Conservation (phyloP, 2,113 vertebrate species). For the Rhabdomys dilectus region DNA sequence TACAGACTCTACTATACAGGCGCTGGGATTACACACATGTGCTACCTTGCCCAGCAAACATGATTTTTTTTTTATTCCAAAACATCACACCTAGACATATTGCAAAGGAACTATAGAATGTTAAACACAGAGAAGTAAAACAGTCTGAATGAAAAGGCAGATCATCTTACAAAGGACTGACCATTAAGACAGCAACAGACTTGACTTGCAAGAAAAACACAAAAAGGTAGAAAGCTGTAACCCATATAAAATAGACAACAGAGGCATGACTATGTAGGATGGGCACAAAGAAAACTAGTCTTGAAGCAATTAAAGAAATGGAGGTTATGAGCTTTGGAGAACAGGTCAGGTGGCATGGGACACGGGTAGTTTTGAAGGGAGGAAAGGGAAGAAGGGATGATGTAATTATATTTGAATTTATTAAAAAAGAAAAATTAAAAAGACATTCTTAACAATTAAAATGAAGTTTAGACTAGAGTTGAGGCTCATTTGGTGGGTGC, state of each 20-base stretch:
- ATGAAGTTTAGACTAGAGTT: neutral
- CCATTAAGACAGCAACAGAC: neutral
- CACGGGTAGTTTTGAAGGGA: neutral
- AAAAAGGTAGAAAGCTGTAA: constrained; percentile 12
- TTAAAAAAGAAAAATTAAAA: neutral
- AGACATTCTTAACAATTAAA: constrained; percentile 30
- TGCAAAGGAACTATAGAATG: neutral
- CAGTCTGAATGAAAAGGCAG: neutral
- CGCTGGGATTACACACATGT: neutral
- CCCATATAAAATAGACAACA: neutral
- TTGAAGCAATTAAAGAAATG: neutral
- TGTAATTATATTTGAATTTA: neutral
- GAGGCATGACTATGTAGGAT: neutral
- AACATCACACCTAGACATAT: neutral
- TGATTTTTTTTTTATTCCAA: neutral
- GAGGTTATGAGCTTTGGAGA: neutral
- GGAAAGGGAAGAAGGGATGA: neutral
- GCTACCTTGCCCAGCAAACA: neutral
- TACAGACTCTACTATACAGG: no score
- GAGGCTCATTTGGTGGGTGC: neutral
- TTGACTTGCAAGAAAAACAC: constrained; percentile 7
- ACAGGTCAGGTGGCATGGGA: neutral
- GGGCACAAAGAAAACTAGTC: neutral
- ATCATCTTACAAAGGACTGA: constrained; percentile 4
- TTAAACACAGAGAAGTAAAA: neutral